These are phyloP conservation scores for Disparrhopalites patrizii DNA, from an alignment of 2,888 invertebrate species.

Conservation along the genomic window DNA sequence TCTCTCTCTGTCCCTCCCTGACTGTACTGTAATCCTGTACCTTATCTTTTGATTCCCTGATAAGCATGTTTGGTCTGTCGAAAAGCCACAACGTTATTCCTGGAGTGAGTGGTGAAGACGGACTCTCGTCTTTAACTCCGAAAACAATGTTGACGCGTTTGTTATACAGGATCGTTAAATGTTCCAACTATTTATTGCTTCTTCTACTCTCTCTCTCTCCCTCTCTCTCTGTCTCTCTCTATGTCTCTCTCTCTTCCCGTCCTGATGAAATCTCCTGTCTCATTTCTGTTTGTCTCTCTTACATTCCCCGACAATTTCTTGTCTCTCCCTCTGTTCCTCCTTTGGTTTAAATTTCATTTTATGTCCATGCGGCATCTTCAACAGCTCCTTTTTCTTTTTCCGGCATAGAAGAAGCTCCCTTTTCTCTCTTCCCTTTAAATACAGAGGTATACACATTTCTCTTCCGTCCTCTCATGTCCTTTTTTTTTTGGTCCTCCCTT, in stretches of 20 bases:
- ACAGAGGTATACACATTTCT: not conserved
- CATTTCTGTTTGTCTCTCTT: not conserved
- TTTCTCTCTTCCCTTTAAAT: not conserved
- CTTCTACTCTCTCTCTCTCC: constrained; percentile 5
- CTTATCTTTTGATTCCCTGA: constrained; percentile 29
- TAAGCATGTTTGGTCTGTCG: constrained; percentile 27
- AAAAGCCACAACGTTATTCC: not conserved
- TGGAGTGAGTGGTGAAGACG: not conserved
- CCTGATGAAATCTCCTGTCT: constrained; percentile 2
- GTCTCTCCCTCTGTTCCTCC: not conserved
- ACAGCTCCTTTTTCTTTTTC: no score
- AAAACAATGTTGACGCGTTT: constrained; percentile 39
- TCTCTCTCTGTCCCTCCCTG: not conserved
- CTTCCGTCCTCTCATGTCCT: not conserved
- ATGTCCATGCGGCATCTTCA: no score
- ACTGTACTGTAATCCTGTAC: not conserved
- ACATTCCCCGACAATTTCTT: not conserved
- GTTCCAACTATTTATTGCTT: constrained; percentile 30
- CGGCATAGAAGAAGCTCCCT: no score
- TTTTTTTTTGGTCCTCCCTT: no score
- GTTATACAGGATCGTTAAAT: constrained; percentile 36
- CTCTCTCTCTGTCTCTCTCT: not conserved
- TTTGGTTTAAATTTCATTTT: no score
- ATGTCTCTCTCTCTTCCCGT: not conserved
- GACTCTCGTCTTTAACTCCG: constrained; percentile 16